A percentile compares a stretch with the other conserved stretches of the same genome.
phyloP scores from a whole-genome alignment of 1,140 invertebrate genomes.

The Procambarus clarkii region DNA sequence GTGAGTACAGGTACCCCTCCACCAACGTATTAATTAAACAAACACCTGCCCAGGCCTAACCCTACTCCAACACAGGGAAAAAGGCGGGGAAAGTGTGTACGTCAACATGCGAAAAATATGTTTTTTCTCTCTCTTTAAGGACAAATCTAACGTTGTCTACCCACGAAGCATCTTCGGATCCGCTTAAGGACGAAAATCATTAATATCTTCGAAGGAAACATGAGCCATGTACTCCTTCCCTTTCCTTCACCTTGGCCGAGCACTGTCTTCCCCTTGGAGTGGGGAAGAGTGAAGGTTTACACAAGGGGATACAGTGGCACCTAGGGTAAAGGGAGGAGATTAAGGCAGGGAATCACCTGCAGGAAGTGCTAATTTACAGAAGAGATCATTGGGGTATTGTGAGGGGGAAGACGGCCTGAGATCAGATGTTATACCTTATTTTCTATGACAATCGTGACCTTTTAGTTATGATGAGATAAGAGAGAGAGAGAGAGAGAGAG shows the following conservation, averaged over 20 bases:
- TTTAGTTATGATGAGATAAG: no score
- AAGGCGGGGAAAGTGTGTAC: not conserved
- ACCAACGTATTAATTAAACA: slow-evolving; percentile 27
- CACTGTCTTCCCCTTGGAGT: not conserved
- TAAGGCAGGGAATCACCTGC: slow-evolving; percentile 11
- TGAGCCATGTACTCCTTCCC: no score
- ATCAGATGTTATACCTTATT: no score
- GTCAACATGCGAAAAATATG: not conserved
- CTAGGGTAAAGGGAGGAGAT: not conserved
- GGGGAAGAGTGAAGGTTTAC: not conserved
- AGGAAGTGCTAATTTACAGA: not conserved
- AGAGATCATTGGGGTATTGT: no score
- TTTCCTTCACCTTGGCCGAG: not conserved
- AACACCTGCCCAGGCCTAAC: slow-evolving; percentile 21
- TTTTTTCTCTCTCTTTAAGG: no score
- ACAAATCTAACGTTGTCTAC: no score
- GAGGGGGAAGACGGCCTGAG: no score
- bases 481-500: no score
- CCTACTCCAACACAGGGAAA: not conserved
- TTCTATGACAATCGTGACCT: no score
- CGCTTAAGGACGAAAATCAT: not conserved
- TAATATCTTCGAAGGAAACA: not conserved
- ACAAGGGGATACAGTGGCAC: slow-evolving; percentile 29
- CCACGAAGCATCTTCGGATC: no score
- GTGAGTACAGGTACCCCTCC: not conserved